A percentile compares a stretch with the other conserved stretches of the same genome.
These are phyloP conservation scores for Tupaia tana DNA, from an alignment of 2,113 vertebrate species.

Conservation along the genomic window DNA sequence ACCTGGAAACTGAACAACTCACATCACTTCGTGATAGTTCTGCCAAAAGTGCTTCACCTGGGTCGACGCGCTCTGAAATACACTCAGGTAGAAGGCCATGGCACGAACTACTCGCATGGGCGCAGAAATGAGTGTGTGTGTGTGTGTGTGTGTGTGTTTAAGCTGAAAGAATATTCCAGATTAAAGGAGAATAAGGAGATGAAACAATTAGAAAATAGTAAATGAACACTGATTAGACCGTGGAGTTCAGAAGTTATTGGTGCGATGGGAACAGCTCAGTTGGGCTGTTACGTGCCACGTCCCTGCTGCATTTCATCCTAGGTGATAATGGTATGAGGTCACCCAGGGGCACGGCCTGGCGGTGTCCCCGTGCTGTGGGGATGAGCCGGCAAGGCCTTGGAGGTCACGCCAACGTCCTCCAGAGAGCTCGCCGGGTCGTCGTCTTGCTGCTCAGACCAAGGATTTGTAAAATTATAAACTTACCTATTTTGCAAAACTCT, in stretches of 20 bases:
- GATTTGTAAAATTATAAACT: constrained; percentile 50
- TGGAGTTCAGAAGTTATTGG: not conserved
- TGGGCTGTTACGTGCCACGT: too few relatives aligned
- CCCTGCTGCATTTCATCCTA: not conserved
- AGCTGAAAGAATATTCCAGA: not conserved
- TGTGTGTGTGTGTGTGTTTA: too few relatives aligned
- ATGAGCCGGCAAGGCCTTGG: not conserved
- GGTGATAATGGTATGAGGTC: not conserved
- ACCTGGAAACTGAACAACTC: too few relatives aligned
- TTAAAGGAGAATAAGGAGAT: not conserved
- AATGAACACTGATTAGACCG: not conserved
- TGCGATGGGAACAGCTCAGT: not conserved
- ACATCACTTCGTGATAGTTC: too few relatives aligned
- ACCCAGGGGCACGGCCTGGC: not conserved
- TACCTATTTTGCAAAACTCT: constrained; percentile 39
- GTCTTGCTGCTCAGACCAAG: not conserved
- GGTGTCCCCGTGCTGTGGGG: not conserved
- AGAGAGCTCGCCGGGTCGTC: not conserved
- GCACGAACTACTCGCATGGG: too few relatives aligned
- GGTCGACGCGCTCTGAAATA: not conserved
- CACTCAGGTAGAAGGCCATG: not conserved
- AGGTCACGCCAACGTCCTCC: not conserved
- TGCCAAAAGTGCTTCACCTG: too few relatives aligned
- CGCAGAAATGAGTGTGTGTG: too few relatives aligned
- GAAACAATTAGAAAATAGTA: not conserved